These are phyloP conservation scores for Pluvialis apricaria DNA, from an alignment of 2,113 vertebrate species.

Conservation along the genomic window DNA sequence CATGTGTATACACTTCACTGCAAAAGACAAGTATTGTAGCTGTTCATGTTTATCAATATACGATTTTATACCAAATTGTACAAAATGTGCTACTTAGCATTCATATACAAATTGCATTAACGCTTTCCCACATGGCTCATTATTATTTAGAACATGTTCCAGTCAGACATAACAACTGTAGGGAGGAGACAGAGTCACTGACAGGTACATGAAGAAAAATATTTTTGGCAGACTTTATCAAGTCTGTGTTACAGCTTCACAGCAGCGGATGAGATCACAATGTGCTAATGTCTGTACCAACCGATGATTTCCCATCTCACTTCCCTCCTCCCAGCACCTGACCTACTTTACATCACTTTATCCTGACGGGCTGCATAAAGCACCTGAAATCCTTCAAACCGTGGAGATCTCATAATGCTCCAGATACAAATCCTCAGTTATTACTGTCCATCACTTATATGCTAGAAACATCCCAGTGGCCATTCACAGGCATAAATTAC, in stretches of 20 bases:
- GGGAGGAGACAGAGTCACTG: constrained; percentile 4
- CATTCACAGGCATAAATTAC: background rate
- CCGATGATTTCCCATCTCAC: background rate
- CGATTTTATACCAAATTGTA: background rate
- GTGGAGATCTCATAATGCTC: background rate
- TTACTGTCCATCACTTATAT: background rate
- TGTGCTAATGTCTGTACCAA: constrained; percentile 46
- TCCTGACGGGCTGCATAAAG: background rate
- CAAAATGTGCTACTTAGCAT: background rate
- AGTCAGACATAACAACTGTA: constrained; percentile 27
- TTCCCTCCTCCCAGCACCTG: constrained; percentile 10
- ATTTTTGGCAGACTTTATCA: constrained; percentile 43
- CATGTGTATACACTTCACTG: background rate
- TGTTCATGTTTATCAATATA: background rate
- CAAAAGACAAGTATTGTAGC: background rate
- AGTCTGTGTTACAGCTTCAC: constrained; percentile 17
- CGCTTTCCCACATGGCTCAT: background rate
- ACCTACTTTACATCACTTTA: constrained; percentile 57
- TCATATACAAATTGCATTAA: background rate
- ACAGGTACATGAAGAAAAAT: constrained; percentile 42
- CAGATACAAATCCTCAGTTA: constrained; percentile 22
- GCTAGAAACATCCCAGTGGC: background rate
- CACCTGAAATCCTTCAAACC: constrained; percentile 20
- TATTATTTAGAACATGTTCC: background rate
- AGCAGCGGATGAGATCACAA: constrained; percentile 46